These are phyloP conservation scores for Leptinotarsa tumamoca DNA, from an alignment of 2,888 invertebrate genomes.

Conservation along the genomic window DNA sequence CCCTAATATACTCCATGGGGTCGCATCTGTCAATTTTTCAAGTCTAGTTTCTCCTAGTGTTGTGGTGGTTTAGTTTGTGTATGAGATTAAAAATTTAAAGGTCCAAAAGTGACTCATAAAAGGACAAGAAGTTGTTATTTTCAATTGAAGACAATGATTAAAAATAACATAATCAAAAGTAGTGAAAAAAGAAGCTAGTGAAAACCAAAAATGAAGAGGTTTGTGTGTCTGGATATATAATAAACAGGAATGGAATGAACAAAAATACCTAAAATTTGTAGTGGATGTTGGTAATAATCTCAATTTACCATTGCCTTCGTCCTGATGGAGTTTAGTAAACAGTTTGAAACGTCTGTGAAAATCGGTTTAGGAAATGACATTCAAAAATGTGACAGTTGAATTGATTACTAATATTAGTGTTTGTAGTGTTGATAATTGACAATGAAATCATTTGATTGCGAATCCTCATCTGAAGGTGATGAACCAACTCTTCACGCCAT, in stretches of 20 bases:
- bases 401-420: not conserved
- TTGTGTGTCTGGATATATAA: not conserved
- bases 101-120: not conserved
- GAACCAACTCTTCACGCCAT: conserved; percentile 65
- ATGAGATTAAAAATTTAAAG: conserved; percentile 46
- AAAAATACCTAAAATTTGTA: not conserved
- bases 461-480: conserved; percentile 66
- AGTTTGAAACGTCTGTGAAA: not conserved
- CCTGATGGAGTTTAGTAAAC: conserved; percentile 30
- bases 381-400: not conserved
- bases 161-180: not conserved
- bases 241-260: not conserved
- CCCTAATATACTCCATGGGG: conserved; percentile 61
- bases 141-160: not conserved
- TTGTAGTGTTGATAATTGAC: conserved; percentile 38
- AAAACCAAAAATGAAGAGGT: not conserved
- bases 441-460: conserved; percentile 67
- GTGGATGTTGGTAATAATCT: not conserved
- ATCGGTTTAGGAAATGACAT: conserved; percentile 2
- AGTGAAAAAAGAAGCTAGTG: not conserved
- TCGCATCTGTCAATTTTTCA: conserved; percentile 68
- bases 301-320: not conserved
- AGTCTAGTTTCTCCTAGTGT: conserved; percentile 58
- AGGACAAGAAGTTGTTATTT: not conserved
- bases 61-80: conserved; percentile 56